A percentile compares a stretch with the other conserved stretches of the same genome.
phyloP scores from a whole-genome alignment of 2,797 vertebrate genomes.

The Siniperca undulata region DNA sequence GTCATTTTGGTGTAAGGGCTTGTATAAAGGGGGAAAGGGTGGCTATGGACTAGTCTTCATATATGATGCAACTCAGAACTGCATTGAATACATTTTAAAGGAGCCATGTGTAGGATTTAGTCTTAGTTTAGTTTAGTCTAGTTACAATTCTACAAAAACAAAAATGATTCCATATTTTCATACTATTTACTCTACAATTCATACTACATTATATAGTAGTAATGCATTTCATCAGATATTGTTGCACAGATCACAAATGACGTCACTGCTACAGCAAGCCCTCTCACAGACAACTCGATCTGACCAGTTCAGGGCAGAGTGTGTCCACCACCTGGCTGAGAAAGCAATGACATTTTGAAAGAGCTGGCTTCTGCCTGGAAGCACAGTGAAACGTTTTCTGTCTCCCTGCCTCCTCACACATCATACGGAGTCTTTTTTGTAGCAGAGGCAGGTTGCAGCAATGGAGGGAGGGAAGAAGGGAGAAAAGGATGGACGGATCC shows the following conservation, averaged over 20 bases:
- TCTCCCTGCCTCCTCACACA: constrained; percentile 42
- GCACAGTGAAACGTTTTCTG: constrained; percentile 26
- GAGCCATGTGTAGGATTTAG: no score
- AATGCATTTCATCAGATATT: neutral
- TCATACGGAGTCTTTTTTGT: constrained; percentile 51
- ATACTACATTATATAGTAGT: neutral
- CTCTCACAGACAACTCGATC: constrained; percentile 15
- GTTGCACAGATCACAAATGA: constrained; percentile 7
- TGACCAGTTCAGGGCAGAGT: constrained; percentile 27
- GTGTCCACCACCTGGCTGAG: constrained; percentile 44
- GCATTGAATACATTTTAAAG: neutral
- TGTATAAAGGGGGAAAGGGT: neutral
- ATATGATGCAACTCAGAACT: neutral
- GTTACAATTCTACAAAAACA: neutral
- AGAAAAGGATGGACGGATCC: constrained; percentile 54
- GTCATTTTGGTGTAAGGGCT: neutral
- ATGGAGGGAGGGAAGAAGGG: neutral
- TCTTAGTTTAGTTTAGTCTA: no score
- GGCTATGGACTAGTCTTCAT: no score
- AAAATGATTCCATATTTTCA: neutral
- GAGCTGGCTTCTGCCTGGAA: constrained; percentile 46
- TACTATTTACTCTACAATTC: neutral
- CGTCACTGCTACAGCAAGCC: neutral
- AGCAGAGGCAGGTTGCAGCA: constrained; percentile 34
- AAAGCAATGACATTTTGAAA: constrained; percentile 49